These are phyloP conservation scores for Myotis pilosus DNA, from an alignment of 2,797 vertebrate species.

Conservation along the genomic window DNA sequence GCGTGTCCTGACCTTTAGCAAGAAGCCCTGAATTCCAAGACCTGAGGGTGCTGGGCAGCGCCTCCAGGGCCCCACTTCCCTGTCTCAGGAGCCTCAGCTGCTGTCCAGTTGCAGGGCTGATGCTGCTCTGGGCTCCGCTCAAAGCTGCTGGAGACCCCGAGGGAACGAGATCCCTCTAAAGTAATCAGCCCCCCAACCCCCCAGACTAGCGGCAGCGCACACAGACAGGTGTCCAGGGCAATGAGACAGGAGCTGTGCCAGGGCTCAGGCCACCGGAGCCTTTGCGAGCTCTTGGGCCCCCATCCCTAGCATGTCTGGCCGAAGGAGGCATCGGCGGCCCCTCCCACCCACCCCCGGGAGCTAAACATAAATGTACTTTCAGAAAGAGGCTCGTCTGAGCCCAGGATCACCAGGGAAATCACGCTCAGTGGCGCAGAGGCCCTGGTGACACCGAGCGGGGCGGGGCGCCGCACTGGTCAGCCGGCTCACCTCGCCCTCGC, in stretches of 20 bases:
- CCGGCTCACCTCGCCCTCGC: conserved; percentile 93
- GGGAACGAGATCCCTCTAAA: neutral
- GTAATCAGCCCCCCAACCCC: neutral
- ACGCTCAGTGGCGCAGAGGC: neutral
- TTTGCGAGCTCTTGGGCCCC: neutral
- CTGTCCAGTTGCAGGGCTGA: neutral
- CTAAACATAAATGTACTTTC: neutral
- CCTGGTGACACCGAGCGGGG: fast-evolving
- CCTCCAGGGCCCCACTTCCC: neutral
- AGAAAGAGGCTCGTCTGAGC: neutral
- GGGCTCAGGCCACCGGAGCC: neutral
- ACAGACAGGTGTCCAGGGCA: neutral
- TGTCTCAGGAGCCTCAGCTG: neutral
- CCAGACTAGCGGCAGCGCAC: neutral
- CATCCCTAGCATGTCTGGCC: fast-evolving
- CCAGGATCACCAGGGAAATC: no score
- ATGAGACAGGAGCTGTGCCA: neutral
- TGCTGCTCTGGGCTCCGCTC: neutral
- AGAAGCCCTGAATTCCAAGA: neutral
- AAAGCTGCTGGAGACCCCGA: neutral
- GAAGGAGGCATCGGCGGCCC: neutral
- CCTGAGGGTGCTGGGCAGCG: neutral
- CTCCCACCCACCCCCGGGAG: neutral
- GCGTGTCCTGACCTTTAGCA: neutral
- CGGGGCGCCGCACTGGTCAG: fast-evolving